Evolutionary conservation across 1,140 invertebrate genomes (phyloP).

Genomic region (Physella acuta): DNA sequence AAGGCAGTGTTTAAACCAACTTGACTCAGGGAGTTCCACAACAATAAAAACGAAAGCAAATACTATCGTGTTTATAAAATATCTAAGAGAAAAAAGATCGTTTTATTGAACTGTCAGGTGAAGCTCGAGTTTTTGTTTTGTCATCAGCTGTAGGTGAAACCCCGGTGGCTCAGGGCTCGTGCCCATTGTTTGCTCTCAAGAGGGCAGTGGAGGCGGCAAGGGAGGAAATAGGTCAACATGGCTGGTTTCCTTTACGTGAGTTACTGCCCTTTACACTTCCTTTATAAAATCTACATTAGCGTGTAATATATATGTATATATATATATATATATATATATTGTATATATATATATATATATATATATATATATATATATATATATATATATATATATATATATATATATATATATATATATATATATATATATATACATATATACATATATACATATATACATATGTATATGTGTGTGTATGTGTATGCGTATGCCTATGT

Average conservation of each 20-base stretch:
- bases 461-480: no score
- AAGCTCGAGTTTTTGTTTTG: background rate
- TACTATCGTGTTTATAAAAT: no score
- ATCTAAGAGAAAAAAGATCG: no score
- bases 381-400: background rate
- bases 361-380: background rate
- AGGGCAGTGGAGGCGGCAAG: constrained; percentile 46
- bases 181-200: constrained; percentile 49
- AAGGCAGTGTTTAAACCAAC: no score
- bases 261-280: background rate
- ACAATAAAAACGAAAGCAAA: no score
- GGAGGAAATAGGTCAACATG: constrained; percentile 35
- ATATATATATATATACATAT: background rate
- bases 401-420: background rate
- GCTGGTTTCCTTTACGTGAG: constrained; percentile 31
- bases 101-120: no score
- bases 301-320: background rate
- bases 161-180: constrained; percentile 50
- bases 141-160: constrained; percentile 57
- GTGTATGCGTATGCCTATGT: background rate
- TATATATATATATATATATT: background rate
- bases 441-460: background rate
- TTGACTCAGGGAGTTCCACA: no score
- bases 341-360: background rate
- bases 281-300: background rate